These are phyloP conservation scores for Zapornia atra DNA, from an alignment of 2,113 vertebrate genomes.

Conservation along the genomic window DNA sequence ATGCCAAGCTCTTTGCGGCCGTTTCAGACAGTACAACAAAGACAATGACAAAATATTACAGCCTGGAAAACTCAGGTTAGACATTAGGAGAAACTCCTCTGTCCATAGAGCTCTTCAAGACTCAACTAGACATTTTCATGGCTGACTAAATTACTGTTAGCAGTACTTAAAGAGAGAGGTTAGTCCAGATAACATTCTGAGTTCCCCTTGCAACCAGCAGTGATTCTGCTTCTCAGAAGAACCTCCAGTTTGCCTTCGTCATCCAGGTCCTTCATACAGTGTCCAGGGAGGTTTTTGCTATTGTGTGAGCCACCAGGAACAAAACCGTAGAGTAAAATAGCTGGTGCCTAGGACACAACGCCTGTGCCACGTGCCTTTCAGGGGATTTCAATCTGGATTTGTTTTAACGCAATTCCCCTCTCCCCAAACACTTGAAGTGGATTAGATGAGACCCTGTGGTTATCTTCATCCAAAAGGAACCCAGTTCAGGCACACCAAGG, in stretches of 20 bases:
- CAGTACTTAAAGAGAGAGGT: background rate
- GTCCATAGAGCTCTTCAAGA: background rate
- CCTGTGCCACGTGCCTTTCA: background rate
- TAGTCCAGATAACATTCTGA: background rate
- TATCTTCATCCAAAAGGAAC: background rate
- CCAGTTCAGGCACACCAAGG: background rate
- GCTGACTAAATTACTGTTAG: background rate
- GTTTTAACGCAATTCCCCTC: background rate
- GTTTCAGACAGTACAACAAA: background rate
- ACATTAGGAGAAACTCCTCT: background rate
- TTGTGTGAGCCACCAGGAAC: background rate
- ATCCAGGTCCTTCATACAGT: background rate
- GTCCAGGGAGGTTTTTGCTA: background rate
- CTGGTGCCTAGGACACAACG: background rate
- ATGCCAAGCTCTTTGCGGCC: background rate
- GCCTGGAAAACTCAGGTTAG: background rate
- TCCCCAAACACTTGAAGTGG: background rate
- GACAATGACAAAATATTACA: fast-evolving
- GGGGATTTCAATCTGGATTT: background rate
- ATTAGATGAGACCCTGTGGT: background rate
- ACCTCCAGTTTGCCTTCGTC: background rate
- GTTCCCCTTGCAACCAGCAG: background rate
- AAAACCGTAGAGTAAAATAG: background rate
- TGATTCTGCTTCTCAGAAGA: background rate
- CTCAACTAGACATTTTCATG: background rate